Evolutionary conservation across 2,888 invertebrate genomes (phyloP), one percentile per base, ranked within the genome.

Genomic region (Spodoptera picta): DNA sequence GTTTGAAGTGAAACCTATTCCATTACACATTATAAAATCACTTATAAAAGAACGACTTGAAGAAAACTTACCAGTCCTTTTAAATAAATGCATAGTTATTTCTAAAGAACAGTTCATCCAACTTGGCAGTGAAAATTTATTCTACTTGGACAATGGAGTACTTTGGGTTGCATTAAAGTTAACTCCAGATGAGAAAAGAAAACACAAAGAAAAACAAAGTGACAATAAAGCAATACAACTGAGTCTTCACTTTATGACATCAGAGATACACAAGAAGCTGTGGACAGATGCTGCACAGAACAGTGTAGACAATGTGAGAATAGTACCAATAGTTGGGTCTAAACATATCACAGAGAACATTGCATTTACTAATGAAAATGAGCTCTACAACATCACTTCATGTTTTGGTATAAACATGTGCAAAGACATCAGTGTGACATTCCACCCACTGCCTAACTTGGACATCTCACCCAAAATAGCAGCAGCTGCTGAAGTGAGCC

Each of bases 401-500:
- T 85, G 84, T 60, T 91, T 89, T 84, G 90, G 87, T 14, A 71
- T 92, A 57, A 78, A 72, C 27, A 66, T 74, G 56, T 69, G 68
- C 69, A 75, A 84, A 52, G 79, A 88, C 71, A 65, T 90, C 27
- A 81, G 86, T 67, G 71, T 94, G 9, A 84, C 89, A 59, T 91
- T 94, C 66, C 92, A 93, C 70, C 88, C 94, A 2, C 66, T 94
- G 50, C 89, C 87, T 23, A 84, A 87, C 41, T 78, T 93, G 77
- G 90, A 92, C 47, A 85, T 82, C 77, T 83, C 92, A 73, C 92
- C 94, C 51, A 92, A 91, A 83, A 93, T 94, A 79, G 93, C 94
- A 56, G 83, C 87, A 14, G 65, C 73, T 19, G 93, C 94, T 47
- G 92, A 93, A 87, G 91, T 93, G 1, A 87, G 85, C 70, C 81